Evolutionary conservation across 2,113 vertebrate species (phyloP).

Genomic region (Neodontobutis hainanensis): DNA sequence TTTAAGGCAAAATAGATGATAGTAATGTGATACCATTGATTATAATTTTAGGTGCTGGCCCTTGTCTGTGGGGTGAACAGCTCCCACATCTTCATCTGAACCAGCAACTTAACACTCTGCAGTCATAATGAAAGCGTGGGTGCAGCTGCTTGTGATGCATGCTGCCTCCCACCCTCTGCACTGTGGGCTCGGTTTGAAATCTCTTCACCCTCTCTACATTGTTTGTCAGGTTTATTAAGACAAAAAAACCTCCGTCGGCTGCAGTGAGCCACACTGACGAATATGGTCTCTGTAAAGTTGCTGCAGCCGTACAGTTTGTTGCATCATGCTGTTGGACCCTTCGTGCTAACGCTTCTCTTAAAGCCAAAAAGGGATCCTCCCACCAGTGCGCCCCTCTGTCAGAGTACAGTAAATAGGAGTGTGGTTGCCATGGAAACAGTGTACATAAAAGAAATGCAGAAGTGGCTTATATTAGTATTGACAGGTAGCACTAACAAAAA

Average conservation of each 20-base stretch:
- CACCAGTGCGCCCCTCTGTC: constrained; percentile 25
- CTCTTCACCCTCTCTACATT: background rate
- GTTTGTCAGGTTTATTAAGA: background rate
- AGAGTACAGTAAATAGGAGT: constrained; percentile 6
- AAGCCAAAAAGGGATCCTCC: constrained; percentile 35
- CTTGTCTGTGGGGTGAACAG: constrained; percentile 18
- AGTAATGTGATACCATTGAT: background rate
- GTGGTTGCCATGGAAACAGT: constrained; percentile 69
- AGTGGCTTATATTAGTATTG: constrained; percentile 29
- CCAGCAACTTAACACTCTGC: constrained; percentile 19
- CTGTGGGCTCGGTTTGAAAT: background rate
- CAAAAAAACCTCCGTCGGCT: background rate
- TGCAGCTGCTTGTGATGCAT: background rate
- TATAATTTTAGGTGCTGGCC: background rate
- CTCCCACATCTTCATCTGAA: constrained; percentile 18
- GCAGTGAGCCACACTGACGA: too few species aligned
- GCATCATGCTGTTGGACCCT: constrained; percentile 21
- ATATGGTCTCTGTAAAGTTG: constrained; percentile 11
- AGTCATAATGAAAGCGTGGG: constrained; percentile 33
- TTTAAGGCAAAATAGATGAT: background rate
- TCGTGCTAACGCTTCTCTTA: background rate
- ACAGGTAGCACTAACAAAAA: constrained; percentile 11
- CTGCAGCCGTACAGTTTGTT: constrained; percentile 23
- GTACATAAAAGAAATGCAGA: constrained; percentile 54
- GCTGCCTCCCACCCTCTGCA: background rate